phyloP scores from a whole-genome alignment of 2,797 vertebrate species.

The Acomys russatus region DNA sequence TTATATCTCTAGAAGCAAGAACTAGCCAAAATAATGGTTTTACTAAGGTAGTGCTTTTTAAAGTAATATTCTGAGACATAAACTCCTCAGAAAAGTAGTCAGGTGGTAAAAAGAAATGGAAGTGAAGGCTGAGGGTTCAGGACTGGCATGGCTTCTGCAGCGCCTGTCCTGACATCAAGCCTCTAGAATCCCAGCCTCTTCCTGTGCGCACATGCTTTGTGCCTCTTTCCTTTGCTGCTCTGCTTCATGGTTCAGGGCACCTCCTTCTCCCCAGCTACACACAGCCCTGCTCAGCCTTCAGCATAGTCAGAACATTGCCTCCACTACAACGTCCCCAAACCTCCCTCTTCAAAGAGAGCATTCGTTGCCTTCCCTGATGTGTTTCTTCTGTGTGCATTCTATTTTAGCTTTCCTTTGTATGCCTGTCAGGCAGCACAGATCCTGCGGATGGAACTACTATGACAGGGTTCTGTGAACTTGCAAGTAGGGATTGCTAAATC shows the following conservation, averaged over 20 bases:
- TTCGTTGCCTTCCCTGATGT: neutral
- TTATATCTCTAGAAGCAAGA: neutral
- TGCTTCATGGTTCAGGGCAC: fast-evolving
- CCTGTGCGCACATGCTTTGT: neutral
- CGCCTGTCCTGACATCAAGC: neutral
- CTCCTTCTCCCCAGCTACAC: too few relatives aligned
- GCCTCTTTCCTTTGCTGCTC: neutral
- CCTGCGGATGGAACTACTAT: neutral
- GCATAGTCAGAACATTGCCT: neutral
- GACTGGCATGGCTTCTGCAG: too few relatives aligned
- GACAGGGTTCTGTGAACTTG: conserved; percentile 9
- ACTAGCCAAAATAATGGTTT: neutral
- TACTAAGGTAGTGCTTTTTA: neutral
- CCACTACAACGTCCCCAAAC: neutral
- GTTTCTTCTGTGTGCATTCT: conserved; percentile 17
- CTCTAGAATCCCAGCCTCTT: neutral
- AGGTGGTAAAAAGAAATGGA: neutral
- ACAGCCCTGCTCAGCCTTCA: neutral
- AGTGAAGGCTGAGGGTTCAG: neutral
- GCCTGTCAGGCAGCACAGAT: neutral
- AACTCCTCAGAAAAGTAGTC: neutral
- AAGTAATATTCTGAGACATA: neutral
- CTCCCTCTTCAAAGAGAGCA: neutral
- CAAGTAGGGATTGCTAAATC: conserved; percentile 11
- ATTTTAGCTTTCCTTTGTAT: neutral